Evolutionary conservation across 2,888 invertebrate genomes (phyloP).

Genomic region (Pachycephus smyrnensis): DNA sequence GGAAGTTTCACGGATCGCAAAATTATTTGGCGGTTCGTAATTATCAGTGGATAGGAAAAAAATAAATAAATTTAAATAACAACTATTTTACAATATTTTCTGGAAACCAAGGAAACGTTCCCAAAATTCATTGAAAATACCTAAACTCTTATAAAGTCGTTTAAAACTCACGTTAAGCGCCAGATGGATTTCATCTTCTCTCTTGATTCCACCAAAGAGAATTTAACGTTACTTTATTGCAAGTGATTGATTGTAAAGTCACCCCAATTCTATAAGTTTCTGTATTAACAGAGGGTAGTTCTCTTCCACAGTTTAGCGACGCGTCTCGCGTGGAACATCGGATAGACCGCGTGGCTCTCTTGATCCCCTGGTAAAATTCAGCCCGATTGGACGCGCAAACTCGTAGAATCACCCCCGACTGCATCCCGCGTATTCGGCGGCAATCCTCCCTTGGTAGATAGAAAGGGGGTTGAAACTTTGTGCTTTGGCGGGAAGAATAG

Average conservation of each 20-base stretch:
- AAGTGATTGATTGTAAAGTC: not conserved
- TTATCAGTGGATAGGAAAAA: not conserved
- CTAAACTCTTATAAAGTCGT: not conserved
- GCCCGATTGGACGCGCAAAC: not conserved
- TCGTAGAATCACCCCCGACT: not conserved
- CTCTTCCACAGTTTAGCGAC: not conserved
- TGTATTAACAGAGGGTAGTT: not conserved
- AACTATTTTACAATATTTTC: not conserved
- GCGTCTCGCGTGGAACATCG: constrained; percentile 35
- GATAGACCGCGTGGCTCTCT: constrained; percentile 45
- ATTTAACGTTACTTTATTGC: not conserved
- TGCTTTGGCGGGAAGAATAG: not conserved
- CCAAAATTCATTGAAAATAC: too few relatives aligned
- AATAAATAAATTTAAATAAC: not conserved
- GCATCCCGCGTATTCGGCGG: not conserved
- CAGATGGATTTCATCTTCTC: not conserved
- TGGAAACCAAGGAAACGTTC: too few relatives aligned
- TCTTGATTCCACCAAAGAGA: not conserved
- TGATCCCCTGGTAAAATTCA: not conserved
- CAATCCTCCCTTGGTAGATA: not conserved
- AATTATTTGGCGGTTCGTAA: not conserved
- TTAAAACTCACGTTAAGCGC: not conserved
- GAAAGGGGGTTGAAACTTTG: not conserved
- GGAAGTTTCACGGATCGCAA: not conserved
- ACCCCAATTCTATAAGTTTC: not conserved